Conservation (phyloP, 2,797 vertebrate genomes). For the Ptychadena robeensis region DNA sequence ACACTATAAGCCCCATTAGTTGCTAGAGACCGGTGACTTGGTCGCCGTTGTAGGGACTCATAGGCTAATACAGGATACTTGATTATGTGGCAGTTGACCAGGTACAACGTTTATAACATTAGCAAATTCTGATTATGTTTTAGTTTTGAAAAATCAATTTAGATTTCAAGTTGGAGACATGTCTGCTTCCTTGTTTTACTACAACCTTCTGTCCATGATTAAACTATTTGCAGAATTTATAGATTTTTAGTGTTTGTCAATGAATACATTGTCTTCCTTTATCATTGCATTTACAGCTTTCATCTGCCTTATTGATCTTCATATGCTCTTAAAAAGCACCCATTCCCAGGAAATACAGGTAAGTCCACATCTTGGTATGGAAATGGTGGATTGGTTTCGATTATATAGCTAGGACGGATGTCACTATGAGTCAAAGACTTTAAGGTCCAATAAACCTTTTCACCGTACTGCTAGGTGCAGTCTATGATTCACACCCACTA, state of each 20-base stretch:
- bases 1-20: no score
- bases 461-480: neutral
- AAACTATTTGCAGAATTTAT: constrained; percentile 18
- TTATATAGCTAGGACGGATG: neutral
- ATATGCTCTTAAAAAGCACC: no score
- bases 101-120: no score
- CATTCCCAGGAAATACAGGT: neutral
- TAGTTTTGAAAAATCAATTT: no score
- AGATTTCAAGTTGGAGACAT: no score
- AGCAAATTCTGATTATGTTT: no score
- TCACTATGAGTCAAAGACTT: neutral
- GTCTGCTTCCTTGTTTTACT: neutral
- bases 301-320: no score
- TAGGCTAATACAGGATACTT: no score
- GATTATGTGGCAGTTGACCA: no score
- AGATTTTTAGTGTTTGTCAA: neutral
- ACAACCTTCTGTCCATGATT: neutral
- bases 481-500: neutral
- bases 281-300: no score
- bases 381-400: neutral
- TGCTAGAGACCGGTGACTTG: no score
- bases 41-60: no score
- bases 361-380: neutral
- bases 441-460: neutral
- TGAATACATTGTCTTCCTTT: neutral